A percentile compares a stretch with the other conserved stretches of the same genome.
phyloP scores from a whole-genome alignment of 2,888 invertebrate genomes.

The Tricholauxania praeusta region DNA sequence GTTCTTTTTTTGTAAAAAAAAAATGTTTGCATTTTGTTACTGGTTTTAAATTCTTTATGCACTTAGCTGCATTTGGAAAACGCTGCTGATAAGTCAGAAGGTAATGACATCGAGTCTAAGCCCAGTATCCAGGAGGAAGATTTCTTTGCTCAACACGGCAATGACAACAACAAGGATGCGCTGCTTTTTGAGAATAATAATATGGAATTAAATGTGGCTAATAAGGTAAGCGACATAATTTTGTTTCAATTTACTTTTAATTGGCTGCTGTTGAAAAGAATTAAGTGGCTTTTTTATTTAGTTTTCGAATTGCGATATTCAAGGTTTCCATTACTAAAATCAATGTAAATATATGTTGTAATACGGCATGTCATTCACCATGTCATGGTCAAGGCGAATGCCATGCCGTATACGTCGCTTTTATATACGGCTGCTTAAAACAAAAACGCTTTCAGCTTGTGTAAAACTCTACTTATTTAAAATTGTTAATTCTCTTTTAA shows the following conservation, averaged over 20 bases:
- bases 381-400: too few species aligned
- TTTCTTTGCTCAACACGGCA: conserved; percentile 87
- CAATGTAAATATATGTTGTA: too few species aligned
- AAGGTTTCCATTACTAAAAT: too few species aligned
- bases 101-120: conserved; percentile 72
- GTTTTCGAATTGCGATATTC: neutral
- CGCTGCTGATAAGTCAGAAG: conserved; percentile 70
- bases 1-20: neutral
- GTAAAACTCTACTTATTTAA: neutral
- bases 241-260: neutral
- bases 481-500: conserved; percentile 4
- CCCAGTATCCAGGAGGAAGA: conserved; percentile 79
- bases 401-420: too few species aligned
- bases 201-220: conserved; percentile 54
- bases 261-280: neutral
- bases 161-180: conserved; percentile 66
- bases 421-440: too few species aligned
- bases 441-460: too few species aligned
- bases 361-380: too few species aligned
- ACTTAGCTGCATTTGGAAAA: conserved; percentile 80
- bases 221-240: conserved; percentile 70
- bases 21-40: conserved; percentile 32
- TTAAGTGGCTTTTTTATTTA: conserved; percentile 27
- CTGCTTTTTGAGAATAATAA: conserved; percentile 66
- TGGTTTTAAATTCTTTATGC: conserved; percentile 18